phyloP scores from a whole-genome alignment of 2,888 invertebrate genomes.

The Yponomeuta malinellus region DNA sequence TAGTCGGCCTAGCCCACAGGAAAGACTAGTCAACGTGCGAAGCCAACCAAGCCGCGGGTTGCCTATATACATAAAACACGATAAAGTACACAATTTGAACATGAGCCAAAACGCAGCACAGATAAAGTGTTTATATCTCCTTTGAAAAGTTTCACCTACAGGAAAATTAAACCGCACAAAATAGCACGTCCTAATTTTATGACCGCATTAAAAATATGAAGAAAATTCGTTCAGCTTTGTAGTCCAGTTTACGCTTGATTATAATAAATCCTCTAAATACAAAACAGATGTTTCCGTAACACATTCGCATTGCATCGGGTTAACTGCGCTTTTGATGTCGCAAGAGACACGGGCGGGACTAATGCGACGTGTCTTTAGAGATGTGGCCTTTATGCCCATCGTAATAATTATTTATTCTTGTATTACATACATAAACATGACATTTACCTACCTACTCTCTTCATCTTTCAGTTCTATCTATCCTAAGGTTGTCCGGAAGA shows the following conservation, averaged over 20 bases:
- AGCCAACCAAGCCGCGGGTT: too few relatives aligned
- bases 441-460: too few relatives aligned
- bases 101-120: neutral
- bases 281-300: conserved; percentile 47
- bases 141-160: neutral
- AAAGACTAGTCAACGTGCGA: too few relatives aligned
- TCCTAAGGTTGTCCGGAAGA: too few relatives aligned
- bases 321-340: conserved; percentile 7
- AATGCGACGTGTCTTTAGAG: neutral
- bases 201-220: conserved; percentile 7
- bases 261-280: conserved; percentile 31
- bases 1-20: too few relatives aligned
- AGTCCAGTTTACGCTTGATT: conserved; percentile 30
- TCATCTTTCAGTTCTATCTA: too few relatives aligned
- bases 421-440: too few relatives aligned
- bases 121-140: neutral
- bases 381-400: neutral
- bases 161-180: neutral
- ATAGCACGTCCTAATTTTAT: conserved; percentile 4
- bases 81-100: neutral
- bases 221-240: neutral
- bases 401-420: too few relatives aligned
- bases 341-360: neutral
- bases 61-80: too few relatives aligned
- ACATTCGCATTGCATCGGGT: conserved; percentile 11